phyloP scores from a whole-genome alignment of 2,113 vertebrate genomes.

The Chaenocephalus aceratus region DNA sequence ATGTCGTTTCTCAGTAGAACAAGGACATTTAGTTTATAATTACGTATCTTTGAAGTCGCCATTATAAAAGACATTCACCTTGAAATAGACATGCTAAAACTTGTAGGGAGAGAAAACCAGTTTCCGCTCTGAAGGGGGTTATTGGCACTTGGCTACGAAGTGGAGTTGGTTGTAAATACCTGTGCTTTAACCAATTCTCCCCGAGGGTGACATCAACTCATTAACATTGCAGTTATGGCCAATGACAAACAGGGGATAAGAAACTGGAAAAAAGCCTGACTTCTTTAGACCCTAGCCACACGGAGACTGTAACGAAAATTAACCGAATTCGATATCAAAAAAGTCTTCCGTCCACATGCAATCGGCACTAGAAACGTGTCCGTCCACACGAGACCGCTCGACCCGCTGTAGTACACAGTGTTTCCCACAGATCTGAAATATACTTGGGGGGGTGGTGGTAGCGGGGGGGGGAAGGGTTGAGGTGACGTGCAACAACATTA shows the following conservation, averaged over 20 bases:
- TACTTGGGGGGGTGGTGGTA: too few relatives aligned
- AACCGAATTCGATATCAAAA: too few relatives aligned
- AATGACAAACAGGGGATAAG: not conserved
- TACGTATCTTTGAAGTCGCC: not conserved
- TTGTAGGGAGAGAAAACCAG: not conserved
- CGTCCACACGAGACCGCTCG: too few relatives aligned
- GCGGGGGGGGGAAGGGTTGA: too few relatives aligned
- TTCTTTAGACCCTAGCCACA: too few relatives aligned
- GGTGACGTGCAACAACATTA: too few relatives aligned
- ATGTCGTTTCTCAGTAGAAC: not conserved
- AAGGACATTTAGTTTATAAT: not conserved
- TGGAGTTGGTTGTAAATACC: not conserved
- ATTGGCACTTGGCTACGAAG: not conserved
- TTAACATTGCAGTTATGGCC: not conserved
- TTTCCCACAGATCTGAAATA: too few relatives aligned
- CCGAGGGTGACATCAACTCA: not conserved
- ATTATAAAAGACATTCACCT: not conserved
- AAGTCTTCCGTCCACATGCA: too few relatives aligned
- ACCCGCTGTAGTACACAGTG: too few relatives aligned
- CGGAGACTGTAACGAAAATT: too few relatives aligned
- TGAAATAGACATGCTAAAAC: slow-evolving; percentile 8
- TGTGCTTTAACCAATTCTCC: not conserved
- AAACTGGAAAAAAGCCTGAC: not conserved
- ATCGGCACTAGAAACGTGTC: too few relatives aligned
- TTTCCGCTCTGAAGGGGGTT: not conserved